Base-by-base conservation (phyloP, 2,888 invertebrate species). In the Minunthozetes semirufus region DNA sequence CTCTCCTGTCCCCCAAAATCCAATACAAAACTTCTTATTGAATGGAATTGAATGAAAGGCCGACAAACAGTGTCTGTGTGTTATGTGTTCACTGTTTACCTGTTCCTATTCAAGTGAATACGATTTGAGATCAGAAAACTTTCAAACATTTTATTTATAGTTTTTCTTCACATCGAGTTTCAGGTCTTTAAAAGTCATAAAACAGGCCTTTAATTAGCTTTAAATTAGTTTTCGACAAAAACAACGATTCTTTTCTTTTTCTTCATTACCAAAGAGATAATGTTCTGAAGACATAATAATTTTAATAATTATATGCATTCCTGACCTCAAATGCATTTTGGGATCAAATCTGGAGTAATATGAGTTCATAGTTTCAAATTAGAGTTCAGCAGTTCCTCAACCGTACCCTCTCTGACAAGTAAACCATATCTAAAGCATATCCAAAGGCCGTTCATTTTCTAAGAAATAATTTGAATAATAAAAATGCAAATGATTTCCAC, bases 391-490 rank as follows among this genome's bases (percentile, higher is more conserved):
- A 13, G 61, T 29, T 29, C 29, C 59, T 19, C 17, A n/a, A 29
- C 61, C 33, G 17, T 61, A 68, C 33, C 68, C 46, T 38, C 68
- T 13, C 13, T 68, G 46, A 17, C 68, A 68, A 68, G 33, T 17
- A 68, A 68, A 42, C 38, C 68, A 68, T 68, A 68, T 13, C 68
- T 68, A 68, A 68, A 68, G 22, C 68, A 68, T 68, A 68, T 13
- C 68, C 46, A 68, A 68, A 68, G 22, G 22, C 29, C 61, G 8
- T 68, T 9, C n/a, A 42, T 46, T 68, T 22, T 68, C 19, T 11
- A 11, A 68, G 42, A 68, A 68, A 68, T 42, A 1, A 22, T 22
- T 68, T 68, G 22, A 42, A 42, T 68, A 68, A 42, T 68, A 42
- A 68, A 68, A 68, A 68, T 68, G 42, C n/a, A 68, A 63, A 63